Percentiles rank a stretch among this genome's conserved stretches.
phyloP scores from a whole-genome alignment of 2,797 vertebrate genomes.

The Xiphorhynchus erythropygius region DNA sequence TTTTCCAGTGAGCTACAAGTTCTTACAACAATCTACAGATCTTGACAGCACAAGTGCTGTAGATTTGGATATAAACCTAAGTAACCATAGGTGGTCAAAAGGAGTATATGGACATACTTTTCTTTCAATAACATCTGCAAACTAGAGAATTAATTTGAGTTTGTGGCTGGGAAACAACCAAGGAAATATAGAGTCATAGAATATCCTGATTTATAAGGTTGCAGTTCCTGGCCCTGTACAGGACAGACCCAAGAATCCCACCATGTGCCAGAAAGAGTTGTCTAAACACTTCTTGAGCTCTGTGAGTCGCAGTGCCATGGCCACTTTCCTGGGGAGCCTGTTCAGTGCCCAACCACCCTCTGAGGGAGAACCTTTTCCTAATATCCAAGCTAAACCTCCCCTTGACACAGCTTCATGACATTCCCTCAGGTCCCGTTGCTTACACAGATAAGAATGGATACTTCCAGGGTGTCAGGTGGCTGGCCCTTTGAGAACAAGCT shows the following conservation, averaged over 20 bases:
- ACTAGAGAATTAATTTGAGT: background rate
- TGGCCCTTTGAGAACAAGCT: background rate
- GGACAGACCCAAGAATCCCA: background rate
- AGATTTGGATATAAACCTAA: background rate
- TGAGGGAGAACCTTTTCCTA: background rate
- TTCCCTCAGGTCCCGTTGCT: background rate
- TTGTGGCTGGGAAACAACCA: background rate
- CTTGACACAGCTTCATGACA: background rate
- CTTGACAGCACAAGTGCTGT: background rate
- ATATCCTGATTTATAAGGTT: no score
- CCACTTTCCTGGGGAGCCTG: background rate
- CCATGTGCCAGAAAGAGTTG: background rate
- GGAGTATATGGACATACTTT: background rate
- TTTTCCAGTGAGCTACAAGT: background rate
- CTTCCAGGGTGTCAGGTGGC: background rate
- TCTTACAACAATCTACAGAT: background rate
- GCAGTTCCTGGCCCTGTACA: background rate
- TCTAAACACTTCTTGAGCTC: background rate
- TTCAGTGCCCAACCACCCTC: accelerated
- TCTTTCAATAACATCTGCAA: background rate
- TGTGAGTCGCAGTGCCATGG: background rate
- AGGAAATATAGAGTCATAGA: background rate
- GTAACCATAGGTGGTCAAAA: background rate
- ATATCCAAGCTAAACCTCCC: background rate
- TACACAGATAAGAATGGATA: background rate